Conservation (phyloP, 2,797 vertebrate species). For the Nasua narica region DNA sequence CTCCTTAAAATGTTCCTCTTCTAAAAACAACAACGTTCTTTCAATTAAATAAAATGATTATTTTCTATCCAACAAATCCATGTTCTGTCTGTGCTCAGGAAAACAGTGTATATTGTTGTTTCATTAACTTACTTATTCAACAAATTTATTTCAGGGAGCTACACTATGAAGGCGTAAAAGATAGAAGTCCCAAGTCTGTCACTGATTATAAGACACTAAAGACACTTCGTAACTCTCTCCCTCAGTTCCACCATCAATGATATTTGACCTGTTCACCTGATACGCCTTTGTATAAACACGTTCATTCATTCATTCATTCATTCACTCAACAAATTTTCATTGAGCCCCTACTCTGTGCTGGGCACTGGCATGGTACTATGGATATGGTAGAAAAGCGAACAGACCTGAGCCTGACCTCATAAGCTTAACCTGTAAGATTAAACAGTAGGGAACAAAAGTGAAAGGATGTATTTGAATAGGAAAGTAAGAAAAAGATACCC, state of each 20-base stretch:
- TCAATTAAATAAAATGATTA: not conserved
- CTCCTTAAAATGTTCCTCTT: not conserved
- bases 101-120: not conserved
- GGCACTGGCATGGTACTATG: not conserved
- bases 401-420: not conserved
- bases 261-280: not conserved
- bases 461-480: constrained; percentile 5
- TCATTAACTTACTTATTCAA: constrained; percentile 19
- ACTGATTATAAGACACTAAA: not conserved
- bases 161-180: not conserved
- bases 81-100: not conserved
- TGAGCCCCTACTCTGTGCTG: not conserved
- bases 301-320: not conserved
- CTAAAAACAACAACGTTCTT: not conserved
- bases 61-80: constrained; percentile 26
- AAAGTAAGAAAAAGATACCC: not conserved
- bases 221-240: not conserved
- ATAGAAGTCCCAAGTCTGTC: not conserved
- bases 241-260: not conserved
- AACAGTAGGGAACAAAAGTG: not conserved
- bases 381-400: not conserved
- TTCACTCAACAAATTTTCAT: not conserved
- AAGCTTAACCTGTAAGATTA: not conserved
- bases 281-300: not conserved
- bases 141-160: not conserved